Base-by-base conservation (phyloP, 1,140 invertebrate genomes). In the Sarcophaga peregrina region DNA sequence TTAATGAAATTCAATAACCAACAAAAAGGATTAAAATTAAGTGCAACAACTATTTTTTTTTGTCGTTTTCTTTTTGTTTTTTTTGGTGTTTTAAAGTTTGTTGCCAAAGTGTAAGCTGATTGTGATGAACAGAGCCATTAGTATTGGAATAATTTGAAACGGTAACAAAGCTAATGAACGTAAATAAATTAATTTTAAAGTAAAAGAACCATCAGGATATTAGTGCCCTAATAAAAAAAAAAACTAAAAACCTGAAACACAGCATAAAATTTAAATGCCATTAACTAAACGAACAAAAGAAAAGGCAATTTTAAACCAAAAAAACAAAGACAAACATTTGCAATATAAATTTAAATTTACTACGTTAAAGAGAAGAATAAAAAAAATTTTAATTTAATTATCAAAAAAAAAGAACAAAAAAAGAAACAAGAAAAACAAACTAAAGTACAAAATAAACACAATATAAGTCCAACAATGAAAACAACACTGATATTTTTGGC, bases 401-500 rank as follows among this genome's bases (percentile, higher is more conserved):
- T 47, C 75, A 78, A 78, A 78, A 78, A 78, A n/a, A 52, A 37
- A 37, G 4, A 37, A 37, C 1, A 37, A 37, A 37, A 37, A 37
- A 37, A 37, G 25, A 37, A 37, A 37, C 25, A 37, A 37, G 4
- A 37, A 37, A 1, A 37, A 37, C 25, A 78, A 78, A 45, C 47
- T 78, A 48, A 78, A 78, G 75, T 78, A 20, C 17, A 8, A 68
- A 13, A 13, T 58, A 6, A 13, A 15, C 7, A 11, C 54, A 58
- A 58, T 0, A 52, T 8, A 45, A 11, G 20, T 25, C 50, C 46
- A 84, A 82, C 62, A 84, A 37, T 84, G 83, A 84, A 82, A 80
- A 78, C 45, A 74, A 48, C 78, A 13, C n/a, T 82, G 11, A 54
- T 78, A 50, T 76, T 48, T 46, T 80, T 88, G 37, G 25, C 78